phyloP scores from a whole-genome alignment of 2,888 invertebrate genomes.

The Venusia cambrica region DNA sequence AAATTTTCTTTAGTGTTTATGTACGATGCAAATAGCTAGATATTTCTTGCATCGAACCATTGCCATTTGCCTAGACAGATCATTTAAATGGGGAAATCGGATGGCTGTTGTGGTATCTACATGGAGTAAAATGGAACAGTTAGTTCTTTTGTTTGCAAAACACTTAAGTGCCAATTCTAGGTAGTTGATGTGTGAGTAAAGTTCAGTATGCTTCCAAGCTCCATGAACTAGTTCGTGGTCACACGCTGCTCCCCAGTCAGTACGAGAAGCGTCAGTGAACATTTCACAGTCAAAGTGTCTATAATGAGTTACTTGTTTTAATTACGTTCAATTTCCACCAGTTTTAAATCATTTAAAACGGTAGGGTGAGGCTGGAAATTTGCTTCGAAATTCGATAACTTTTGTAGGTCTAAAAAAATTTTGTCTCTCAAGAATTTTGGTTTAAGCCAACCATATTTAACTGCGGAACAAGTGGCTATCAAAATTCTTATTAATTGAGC shows the following conservation, averaged over 20 bases:
- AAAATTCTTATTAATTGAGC: not conserved
- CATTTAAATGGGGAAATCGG: too few relatives aligned
- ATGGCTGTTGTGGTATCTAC: too few relatives aligned
- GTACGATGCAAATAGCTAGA: too few relatives aligned
- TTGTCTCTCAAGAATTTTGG: too few relatives aligned
- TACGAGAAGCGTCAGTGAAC: not conserved
- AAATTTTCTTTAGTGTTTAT: too few relatives aligned
- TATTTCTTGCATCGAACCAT: too few relatives aligned
- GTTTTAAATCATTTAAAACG: not conserved
- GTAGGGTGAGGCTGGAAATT: too few relatives aligned
- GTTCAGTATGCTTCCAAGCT: not conserved
- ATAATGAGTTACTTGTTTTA: not conserved
- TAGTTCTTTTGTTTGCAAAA: not conserved
- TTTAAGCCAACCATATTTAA: too few relatives aligned
- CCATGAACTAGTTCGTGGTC: not conserved
- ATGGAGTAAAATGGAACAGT: not conserved
- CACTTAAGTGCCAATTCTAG: not conserved
- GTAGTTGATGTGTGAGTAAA: not conserved
- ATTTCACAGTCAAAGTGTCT: not conserved
- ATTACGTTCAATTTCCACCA: not conserved
- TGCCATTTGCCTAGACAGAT: too few relatives aligned
- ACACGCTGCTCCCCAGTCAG: not conserved
- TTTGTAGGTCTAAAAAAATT: too few relatives aligned
- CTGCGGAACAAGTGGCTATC: not conserved
- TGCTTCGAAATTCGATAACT: too few relatives aligned